Evolutionary conservation across 2,888 invertebrate genomes (phyloP), one percentile per base, ranked within the genome.

Genomic region (Pseudoips prasinana): DNA sequence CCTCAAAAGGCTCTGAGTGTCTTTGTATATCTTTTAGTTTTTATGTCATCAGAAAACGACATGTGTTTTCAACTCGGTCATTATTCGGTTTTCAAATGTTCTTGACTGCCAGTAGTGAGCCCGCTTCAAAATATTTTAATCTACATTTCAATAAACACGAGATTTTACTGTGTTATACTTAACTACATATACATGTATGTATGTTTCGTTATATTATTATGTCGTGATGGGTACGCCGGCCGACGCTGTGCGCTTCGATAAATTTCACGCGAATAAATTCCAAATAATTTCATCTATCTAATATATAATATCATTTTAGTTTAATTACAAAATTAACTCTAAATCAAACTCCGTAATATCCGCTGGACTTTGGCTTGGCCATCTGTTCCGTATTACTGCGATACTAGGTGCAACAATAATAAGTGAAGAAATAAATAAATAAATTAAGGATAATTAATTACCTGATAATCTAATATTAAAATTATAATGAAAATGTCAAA

Each of bases 211-310:
- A n/a, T n/a, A n/a, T n/a, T n/a, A n/a, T 2, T 14, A 14, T 14
- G 14, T 14, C 14, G 5, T 2, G 2, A 3, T 14, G 14, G 14
- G 14, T 3, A 14, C 14, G 5, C 14, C 14, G 14, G 2, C 14
- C 14, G 14, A 58, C 41, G 59, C 55, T 69, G 68, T 68, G 68
- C 67, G 68, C 51, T 51, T 33, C 38, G 22, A 39, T 36, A 45
- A 26, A 37, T 38, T 41, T 24, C 33, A 47, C 44, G 38, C 7
- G 43, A 45, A 28, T 54, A 49, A 52, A 41, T 53, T 49, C 39
- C 44, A 60, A 53, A 52, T 58, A 73, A 71, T 72, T 76, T 71
- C 46, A 36, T 58, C 76, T 78, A 76, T 72, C 75, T 78, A 77
- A 68, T 64, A 62, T 67, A 67, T 66, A 72, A 68, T 70, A 66